A percentile compares a stretch with the other conserved stretches of the same genome.
Evolutionary conservation across 2,888 invertebrate genomes (phyloP).

Genomic region (Cryptus armator): DNA sequence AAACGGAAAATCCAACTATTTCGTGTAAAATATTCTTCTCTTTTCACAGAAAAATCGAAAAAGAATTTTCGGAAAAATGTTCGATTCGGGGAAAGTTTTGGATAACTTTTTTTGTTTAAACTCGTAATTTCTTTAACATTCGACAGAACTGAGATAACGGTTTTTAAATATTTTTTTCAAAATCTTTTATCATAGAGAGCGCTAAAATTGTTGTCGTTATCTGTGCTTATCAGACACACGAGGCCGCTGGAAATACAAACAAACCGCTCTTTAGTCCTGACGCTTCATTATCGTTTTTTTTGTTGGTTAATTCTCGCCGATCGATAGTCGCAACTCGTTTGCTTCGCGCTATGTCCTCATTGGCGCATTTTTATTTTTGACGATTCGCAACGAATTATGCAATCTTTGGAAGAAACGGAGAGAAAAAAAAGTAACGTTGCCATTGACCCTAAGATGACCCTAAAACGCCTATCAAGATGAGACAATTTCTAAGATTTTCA

Average conservation of each 20-base stretch:
- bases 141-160: too few species aligned
- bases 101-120: too few species aligned
- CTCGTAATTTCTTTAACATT: background rate
- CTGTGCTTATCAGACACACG: background rate
- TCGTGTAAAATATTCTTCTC: background rate
- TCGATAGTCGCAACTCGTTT: background rate
- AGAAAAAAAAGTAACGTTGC: background rate
- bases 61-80: background rate
- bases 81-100: too few species aligned
- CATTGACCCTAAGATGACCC: background rate
- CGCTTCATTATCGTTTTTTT: too few species aligned
- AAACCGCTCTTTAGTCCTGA: background rate
- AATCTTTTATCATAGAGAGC: background rate
- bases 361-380: background rate
- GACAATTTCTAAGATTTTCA: background rate
- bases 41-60: background rate
- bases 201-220: background rate
- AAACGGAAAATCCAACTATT: background rate
- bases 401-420: background rate
- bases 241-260: background rate
- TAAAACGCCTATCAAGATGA: background rate
- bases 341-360: constrained; percentile 22
- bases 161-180: too few species aligned
- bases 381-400: background rate
- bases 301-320: too few species aligned